Evolutionary conservation across 2,797 vertebrate species (phyloP).

Genomic region (Lutjanus campechanus): DNA sequence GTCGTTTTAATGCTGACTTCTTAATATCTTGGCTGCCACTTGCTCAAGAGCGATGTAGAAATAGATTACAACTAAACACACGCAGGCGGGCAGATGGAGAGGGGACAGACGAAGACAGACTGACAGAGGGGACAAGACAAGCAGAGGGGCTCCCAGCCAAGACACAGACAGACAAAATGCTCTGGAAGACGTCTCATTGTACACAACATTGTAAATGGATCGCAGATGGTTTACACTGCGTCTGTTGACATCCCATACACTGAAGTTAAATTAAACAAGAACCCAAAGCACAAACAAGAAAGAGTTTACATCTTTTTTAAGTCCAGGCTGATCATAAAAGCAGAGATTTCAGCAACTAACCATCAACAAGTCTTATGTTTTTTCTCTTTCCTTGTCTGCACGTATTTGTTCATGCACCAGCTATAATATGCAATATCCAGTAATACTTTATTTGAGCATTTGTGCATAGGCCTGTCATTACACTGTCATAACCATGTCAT

Average conservation of each 20-base stretch:
- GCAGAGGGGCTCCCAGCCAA: slow-evolving; percentile 34
- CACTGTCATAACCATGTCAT: too few species aligned
- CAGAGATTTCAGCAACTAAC: neutral
- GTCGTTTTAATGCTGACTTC: slow-evolving; percentile 16
- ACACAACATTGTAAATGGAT: slow-evolving; percentile 39
- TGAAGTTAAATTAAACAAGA: slow-evolving; percentile 30
- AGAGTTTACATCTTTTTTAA: neutral
- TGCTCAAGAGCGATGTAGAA: slow-evolving; percentile 25
- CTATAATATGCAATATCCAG: neutral
- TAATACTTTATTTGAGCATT: too few species aligned
- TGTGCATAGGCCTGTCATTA: too few species aligned
- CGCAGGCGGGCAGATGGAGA: slow-evolving; percentile 43
- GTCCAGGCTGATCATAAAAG: neutral
- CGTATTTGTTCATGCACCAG: neutral
- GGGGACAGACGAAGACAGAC: slow-evolving; percentile 28
- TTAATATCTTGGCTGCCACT: slow-evolving; percentile 39
- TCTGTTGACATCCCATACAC: slow-evolving; percentile 27
- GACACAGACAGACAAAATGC: slow-evolving; percentile 36
- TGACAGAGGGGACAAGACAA: slow-evolving; percentile 26
- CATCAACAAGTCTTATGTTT: neutral
- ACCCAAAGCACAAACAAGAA: neutral
- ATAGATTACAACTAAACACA: slow-evolving; percentile 40
- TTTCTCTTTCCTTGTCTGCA: neutral
- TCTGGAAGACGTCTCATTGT: slow-evolving; percentile 44
- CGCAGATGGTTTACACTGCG: slow-evolving; percentile 39